Evolutionary conservation across 2,888 invertebrate genomes (phyloP), one percentile per base, ranked within the genome.

Genomic region (Oegoconia quadripuncta): DNA sequence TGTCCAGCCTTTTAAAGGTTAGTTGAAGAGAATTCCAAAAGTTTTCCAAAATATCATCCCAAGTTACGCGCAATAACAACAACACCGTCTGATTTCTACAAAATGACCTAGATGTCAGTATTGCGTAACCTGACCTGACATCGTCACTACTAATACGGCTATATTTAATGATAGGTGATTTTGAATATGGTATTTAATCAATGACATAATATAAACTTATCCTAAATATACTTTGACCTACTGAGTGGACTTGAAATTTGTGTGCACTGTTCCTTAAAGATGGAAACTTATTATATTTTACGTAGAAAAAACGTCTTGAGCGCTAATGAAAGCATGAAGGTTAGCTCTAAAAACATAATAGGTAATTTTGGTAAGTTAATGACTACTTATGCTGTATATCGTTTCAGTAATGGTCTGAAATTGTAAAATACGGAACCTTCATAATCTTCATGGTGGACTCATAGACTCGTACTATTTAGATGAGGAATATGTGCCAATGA

Each of bases 161-260:
- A 30, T 30, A 30, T 17, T 30, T 30, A 17, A 30, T 30, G 29
- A 17, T 17, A n/a, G 29, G n/a, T n/a, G n/a, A n/a, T n/a, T 17
- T 14, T 17, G 2, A 16, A 16, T 30, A 30, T 6, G 17, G 17
- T 30, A 6, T 30, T 30, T 17, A 9, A 30, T 30, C 9, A 17
- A 16, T 30, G 16, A 30, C 16, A 17, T 30, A 30, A 30, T n/a
- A 6, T 16, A 17, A 9, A 15, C 2, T 9, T 30, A 11, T n/a
- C 6, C 17, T n/a, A 27, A 27, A 13, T 27, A 27, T 12, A 8
- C n/a, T 23, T n/a, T 23, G 23, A 23, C 23, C 23, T 23, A 23
- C 23, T 9, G 23, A 23, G 7, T 27, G 8, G 14, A 6, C 12
- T 13, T 13, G 27, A 27, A 6, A 27, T 8, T 27, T n/a, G n/a